Conservation (phyloP, 2,888 invertebrate species). For the Caprella mutica region DNA sequence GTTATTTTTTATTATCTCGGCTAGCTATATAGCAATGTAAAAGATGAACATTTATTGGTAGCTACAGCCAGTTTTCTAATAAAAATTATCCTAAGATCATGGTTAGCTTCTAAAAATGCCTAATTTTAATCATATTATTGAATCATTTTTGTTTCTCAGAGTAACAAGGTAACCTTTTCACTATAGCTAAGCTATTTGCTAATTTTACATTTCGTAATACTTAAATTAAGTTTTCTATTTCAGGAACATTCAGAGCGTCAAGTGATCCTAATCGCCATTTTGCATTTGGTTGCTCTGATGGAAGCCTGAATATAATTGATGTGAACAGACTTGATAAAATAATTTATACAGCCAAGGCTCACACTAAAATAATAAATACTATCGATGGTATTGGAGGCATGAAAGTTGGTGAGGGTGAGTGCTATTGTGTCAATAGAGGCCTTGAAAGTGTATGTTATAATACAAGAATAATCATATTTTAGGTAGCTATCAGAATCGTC, state of each 20-base stretch:
- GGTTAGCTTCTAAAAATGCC: too few species aligned
- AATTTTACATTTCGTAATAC: too few species aligned
- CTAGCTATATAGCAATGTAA: too few species aligned
- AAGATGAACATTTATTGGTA: too few species aligned
- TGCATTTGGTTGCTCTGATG: constrained; percentile 78
- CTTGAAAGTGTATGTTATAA: not conserved
- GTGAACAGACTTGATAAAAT: constrained; percentile 60
- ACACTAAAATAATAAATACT: constrained; percentile 73
- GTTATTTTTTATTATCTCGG: too few species aligned
- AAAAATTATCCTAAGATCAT: too few species aligned
- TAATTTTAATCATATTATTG: too few species aligned
- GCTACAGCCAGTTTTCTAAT: too few species aligned
- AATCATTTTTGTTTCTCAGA: too few species aligned
- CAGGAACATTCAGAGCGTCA: constrained; percentile 71
- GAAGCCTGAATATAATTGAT: constrained; percentile 47
- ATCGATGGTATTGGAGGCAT: constrained; percentile 84
- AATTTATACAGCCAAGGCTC: constrained; percentile 65
- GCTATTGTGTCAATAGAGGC: not conserved
- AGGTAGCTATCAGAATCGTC: not conserved
- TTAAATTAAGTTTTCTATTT: not conserved
- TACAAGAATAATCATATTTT: not conserved
- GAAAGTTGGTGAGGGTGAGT: constrained; percentile 47
- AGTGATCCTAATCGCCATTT: constrained; percentile 65
- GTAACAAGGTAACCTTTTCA: too few species aligned
- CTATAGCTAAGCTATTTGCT: too few species aligned